Evolutionary conservation across 2,113 vertebrate genomes (phyloP).

Genomic region (Chamaetylas fuelleborni): DNA sequence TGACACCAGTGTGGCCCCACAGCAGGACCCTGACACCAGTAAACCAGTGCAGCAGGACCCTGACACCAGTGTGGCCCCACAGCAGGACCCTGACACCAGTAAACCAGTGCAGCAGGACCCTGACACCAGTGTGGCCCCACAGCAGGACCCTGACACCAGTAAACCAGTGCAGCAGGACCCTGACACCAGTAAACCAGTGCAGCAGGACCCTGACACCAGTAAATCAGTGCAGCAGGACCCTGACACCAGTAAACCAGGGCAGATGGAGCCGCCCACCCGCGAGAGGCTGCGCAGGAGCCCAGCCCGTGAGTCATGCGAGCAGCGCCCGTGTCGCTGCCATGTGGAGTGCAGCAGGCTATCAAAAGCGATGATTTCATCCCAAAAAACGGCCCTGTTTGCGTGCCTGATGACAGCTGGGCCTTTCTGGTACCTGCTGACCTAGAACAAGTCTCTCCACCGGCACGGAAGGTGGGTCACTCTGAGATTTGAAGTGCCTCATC

Average conservation of each 20-base stretch:
- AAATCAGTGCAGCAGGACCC: not conserved
- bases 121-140: no score
- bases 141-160: not conserved
- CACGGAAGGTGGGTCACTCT: constrained; percentile 24
- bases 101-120: not conserved
- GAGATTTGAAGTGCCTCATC: not conserved
- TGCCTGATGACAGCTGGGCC: constrained; percentile 41
- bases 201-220: not conserved
- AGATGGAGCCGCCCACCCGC: constrained; percentile 28
- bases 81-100: not conserved
- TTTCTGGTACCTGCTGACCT: constrained; percentile 62
- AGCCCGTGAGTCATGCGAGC: constrained; percentile 12
- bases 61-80: no score
- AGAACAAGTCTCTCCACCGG: constrained; percentile 26
- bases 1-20: no score
- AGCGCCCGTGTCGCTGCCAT: not conserved
- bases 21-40: not conserved
- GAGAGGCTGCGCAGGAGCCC: not conserved
- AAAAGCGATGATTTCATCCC: constrained; percentile 51
- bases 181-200: not conserved
- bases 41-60: no score
- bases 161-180: not conserved
- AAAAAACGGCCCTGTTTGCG: not conserved
- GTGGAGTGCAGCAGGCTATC: not conserved
- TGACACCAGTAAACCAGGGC: not conserved